Evolutionary conservation across 2,888 invertebrate species (phyloP).

Genomic region (Gonocerus acuteangulatus): DNA sequence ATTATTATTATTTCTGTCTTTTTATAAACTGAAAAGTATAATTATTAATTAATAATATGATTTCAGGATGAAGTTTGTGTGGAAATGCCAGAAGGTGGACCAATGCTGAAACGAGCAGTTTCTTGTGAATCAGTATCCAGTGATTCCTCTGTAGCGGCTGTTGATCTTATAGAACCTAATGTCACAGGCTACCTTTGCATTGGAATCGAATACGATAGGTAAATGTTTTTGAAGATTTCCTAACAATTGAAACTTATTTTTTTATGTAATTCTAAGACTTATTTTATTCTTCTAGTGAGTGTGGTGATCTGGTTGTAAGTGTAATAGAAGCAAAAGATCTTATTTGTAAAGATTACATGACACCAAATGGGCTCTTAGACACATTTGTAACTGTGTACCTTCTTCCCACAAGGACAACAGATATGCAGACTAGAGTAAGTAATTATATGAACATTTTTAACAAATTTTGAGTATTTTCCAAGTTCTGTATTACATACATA

Average conservation of each 20-base stretch:
- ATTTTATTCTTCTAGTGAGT: slow-evolving; percentile 47
- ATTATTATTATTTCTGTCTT: too few species aligned
- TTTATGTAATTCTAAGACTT: neutral
- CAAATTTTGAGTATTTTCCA: neutral
- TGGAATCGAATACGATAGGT: slow-evolving; percentile 71
- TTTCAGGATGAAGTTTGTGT: slow-evolving; percentile 21
- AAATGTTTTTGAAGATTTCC: slow-evolving; percentile 39
- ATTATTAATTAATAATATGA: neutral
- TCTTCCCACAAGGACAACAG: slow-evolving; percentile 60
- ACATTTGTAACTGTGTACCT: slow-evolving; percentile 69
- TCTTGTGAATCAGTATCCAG: slow-evolving; percentile 76
- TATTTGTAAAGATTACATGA: slow-evolving; percentile 51
- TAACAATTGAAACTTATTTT: neutral
- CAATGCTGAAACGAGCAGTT: slow-evolving; percentile 51
- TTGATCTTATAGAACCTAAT: slow-evolving; percentile 61
- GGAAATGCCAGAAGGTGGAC: slow-evolving; percentile 30
- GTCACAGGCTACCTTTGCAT: slow-evolving; percentile 68
- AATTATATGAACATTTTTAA: neutral
- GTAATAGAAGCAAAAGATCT: slow-evolving; percentile 70
- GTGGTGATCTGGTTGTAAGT: slow-evolving; percentile 56
- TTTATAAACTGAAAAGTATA: neutral
- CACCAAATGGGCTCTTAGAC: slow-evolving; percentile 50
- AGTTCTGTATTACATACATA: too few species aligned
- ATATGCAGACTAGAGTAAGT: slow-evolving; percentile 57
- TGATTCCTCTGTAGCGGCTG: slow-evolving; percentile 64